Evolutionary conservation across 2,888 invertebrate genomes (phyloP).

Genomic region (Argyra leucocephala): DNA sequence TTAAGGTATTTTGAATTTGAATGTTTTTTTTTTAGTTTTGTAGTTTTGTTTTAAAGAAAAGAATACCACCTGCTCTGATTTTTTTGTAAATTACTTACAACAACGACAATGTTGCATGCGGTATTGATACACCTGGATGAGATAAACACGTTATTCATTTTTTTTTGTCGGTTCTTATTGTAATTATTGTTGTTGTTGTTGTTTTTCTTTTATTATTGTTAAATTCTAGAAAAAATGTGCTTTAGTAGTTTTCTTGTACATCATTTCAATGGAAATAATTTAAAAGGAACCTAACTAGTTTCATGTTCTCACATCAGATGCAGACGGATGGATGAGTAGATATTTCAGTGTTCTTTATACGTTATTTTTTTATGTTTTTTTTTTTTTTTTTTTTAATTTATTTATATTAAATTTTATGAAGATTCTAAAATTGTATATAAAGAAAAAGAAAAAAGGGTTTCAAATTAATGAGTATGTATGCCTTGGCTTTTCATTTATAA

Average conservation of each 20-base stretch:
- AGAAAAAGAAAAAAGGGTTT: neutral
- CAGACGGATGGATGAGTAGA: neutral
- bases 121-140: neutral
- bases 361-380: neutral
- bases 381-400: neutral
- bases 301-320: neutral
- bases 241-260: neutral
- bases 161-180: neutral
- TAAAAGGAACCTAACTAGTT: neutral
- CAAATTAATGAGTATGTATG: neutral
- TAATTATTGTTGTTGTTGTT: neutral
- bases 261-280: neutral
- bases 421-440: neutral
- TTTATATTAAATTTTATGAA: neutral
- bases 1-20: too few relatives aligned
- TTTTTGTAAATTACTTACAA: neutral
- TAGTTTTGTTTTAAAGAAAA: too few relatives aligned
- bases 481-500: too few relatives aligned
- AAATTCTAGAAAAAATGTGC: neutral
- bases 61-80: too few relatives aligned
- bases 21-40: too few relatives aligned
- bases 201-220: too few relatives aligned
- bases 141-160: neutral
- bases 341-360: neutral
- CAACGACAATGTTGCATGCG: neutral